phyloP scores from a whole-genome alignment of 1,140 invertebrate genomes.

The Ganaspis sp. region DNA sequence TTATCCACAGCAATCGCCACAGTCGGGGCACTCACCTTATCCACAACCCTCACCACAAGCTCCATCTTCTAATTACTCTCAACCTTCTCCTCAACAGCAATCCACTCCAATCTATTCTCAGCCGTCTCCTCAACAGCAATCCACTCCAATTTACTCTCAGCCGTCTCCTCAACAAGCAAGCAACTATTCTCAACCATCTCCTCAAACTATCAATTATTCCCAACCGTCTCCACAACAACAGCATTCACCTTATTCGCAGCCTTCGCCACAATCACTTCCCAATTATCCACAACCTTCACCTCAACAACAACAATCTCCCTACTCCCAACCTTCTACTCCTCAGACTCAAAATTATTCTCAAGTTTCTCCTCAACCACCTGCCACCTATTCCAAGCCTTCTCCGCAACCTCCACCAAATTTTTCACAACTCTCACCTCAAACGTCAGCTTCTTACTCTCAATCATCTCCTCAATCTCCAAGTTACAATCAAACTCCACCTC shows the following conservation, averaged over 20 bases:
- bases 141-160: constrained; percentile 61
- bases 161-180: constrained; percentile 48
- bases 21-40: constrained; percentile 64
- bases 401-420: constrained; percentile 54
- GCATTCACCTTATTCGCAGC: constrained; percentile 60
- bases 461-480: constrained; percentile 44
- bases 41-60: constrained; percentile 66
- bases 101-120: constrained; percentile 61
- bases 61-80: constrained; percentile 56
- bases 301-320: constrained; percentile 49
- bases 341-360: constrained; percentile 43
- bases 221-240: constrained; percentile 58
- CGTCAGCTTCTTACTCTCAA: constrained; percentile 60
- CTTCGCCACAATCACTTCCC: constrained; percentile 62
- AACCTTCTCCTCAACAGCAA: constrained; percentile 56
- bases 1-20: constrained; percentile 68
- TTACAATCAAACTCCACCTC: constrained; percentile 50
- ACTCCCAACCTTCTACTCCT: constrained; percentile 59
- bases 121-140: constrained; percentile 48
- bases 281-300: constrained; percentile 59
- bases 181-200: constrained; percentile 65
- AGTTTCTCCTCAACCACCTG: constrained; percentile 38
- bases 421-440: constrained; percentile 65
- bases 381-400: constrained; percentile 46
- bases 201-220: no score